A percentile compares a stretch with the other conserved stretches of the same genome.
Evolutionary conservation across 2,797 vertebrate species (phyloP).

Genomic region (Cetoscarus ocellatus): DNA sequence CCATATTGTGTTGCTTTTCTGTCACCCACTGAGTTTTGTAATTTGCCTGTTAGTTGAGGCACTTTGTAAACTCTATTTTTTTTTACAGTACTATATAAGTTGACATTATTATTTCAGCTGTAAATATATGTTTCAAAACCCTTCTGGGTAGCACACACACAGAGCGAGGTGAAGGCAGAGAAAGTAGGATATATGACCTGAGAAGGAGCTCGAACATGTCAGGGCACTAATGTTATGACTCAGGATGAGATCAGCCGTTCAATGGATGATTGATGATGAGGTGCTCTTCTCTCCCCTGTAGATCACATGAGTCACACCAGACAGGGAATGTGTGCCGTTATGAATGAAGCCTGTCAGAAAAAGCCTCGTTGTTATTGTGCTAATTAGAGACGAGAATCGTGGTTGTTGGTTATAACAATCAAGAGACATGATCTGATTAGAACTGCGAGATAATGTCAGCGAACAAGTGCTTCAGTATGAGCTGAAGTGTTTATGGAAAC

Average conservation of each 20-base stretch:
- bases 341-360: slow-evolving; percentile 72
- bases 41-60: too few relatives aligned
- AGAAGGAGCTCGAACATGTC: slow-evolving; percentile 61
- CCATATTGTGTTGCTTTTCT: too few relatives aligned
- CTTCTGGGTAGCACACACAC: slow-evolving; percentile 1
- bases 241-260: slow-evolving; percentile 77
- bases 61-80: too few relatives aligned
- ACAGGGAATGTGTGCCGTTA: slow-evolving; percentile 61
- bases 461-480: slow-evolving; percentile 30
- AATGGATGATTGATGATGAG: slow-evolving; percentile 61
- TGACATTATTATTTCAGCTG: neutral
- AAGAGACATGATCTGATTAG: slow-evolving; percentile 25
- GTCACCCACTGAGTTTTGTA: too few relatives aligned
- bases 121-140: slow-evolving; percentile 2
- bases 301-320: slow-evolving; percentile 67
- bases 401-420: slow-evolving; percentile 47
- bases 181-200: slow-evolving; percentile 45
- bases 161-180: neutral
- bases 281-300: slow-evolving; percentile 35
- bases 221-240: slow-evolving; percentile 74
- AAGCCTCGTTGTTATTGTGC: slow-evolving; percentile 30
- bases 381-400: slow-evolving; percentile 56
- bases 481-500: slow-evolving; percentile 15
- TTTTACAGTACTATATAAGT: too few relatives aligned
- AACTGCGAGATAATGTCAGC: slow-evolving; percentile 8